Evolutionary conservation across 2,888 invertebrate genomes (phyloP).

Genomic region (Caenorhabditis auriculariae): DNA sequence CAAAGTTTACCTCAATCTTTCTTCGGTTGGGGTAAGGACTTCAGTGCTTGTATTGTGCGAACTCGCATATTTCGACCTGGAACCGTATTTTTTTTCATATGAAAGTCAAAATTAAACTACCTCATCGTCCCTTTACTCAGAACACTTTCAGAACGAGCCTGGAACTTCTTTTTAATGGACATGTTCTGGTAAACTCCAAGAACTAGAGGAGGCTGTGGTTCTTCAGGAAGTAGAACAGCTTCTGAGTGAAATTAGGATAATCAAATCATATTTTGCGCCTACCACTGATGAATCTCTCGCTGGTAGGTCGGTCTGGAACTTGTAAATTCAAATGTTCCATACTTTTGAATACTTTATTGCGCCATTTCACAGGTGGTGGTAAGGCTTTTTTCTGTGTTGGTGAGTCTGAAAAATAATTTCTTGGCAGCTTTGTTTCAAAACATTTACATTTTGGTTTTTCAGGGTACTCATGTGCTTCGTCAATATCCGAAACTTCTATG

Average conservation of each 20-base stretch:
- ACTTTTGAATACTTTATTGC: slow-evolving; percentile 9
- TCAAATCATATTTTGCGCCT: not conserved
- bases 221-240: slow-evolving; percentile 10
- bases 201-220: slow-evolving; percentile 35
- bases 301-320: slow-evolving; percentile 27
- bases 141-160: slow-evolving; percentile 29
- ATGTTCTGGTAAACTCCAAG: slow-evolving; percentile 32
- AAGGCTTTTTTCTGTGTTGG: not conserved
- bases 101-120: not conserved
- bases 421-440: too few relatives aligned
- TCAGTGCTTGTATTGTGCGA: too few relatives aligned
- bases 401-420: too few relatives aligned
- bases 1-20: too few relatives aligned
- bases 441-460: too few relatives aligned
- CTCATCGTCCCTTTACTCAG: slow-evolving; percentile 5
- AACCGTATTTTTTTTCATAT: not conserved
- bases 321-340: slow-evolving; percentile 17
- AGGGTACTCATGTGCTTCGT: too few relatives aligned
- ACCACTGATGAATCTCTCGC: slow-evolving; percentile 29
- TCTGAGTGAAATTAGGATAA: not conserved
- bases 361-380: slow-evolving; percentile 12
- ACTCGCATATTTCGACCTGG: not conserved
- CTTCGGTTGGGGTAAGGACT: too few relatives aligned
- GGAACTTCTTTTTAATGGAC: slow-evolving; percentile 21
- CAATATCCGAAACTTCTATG: not conserved